These are phyloP conservation scores for Liopterus haemorrhoidalis DNA, from an alignment of 2,888 invertebrate genomes.

Conservation along the genomic window DNA sequence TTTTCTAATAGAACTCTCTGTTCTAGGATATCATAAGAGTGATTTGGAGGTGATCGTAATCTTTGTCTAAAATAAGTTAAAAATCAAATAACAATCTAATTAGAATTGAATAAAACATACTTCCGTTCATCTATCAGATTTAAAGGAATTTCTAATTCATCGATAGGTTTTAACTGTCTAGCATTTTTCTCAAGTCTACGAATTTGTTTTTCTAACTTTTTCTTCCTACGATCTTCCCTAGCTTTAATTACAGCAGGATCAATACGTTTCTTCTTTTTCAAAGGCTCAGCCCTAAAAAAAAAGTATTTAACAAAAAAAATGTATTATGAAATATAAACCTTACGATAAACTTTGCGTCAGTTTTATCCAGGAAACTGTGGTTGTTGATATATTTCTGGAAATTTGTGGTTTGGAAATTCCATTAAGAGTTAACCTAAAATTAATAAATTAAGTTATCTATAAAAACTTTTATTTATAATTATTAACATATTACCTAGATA, in stretches of 20 bases:
- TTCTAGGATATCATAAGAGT: constrained; percentile 58
- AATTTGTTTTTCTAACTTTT: constrained; percentile 83
- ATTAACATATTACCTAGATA: constrained; percentile 34
- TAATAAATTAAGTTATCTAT: constrained; percentile 3
- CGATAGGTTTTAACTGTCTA: constrained; percentile 81
- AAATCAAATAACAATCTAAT: constrained; percentile 11
- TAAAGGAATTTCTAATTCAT: constrained; percentile 73
- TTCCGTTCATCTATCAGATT: constrained; percentile 57
- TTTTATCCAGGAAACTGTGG: constrained; percentile 40
- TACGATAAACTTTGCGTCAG: constrained; percentile 43
- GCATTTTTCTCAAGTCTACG: constrained; percentile 72
- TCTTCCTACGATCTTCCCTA: constrained; percentile 74
- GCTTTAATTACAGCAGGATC: constrained; percentile 76
- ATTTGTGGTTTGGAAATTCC: constrained; percentile 24
- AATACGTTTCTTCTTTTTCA: constrained; percentile 82
- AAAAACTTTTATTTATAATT: constrained; percentile 1
- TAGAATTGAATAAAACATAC: constrained; percentile 46
- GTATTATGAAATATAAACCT: constrained; percentile 27
- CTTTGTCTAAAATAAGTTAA: constrained; percentile 46
- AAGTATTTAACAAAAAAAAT: constrained; percentile 5
- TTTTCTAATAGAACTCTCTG: constrained; percentile 61
- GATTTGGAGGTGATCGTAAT: constrained; percentile 46
- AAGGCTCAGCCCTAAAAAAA: constrained; percentile 68
- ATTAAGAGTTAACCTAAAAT: constrained; percentile 17
- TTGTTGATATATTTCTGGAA: constrained; percentile 38